Evolutionary conservation across 2,888 invertebrate genomes (phyloP).

Genomic region (Lithophane socia): DNA sequence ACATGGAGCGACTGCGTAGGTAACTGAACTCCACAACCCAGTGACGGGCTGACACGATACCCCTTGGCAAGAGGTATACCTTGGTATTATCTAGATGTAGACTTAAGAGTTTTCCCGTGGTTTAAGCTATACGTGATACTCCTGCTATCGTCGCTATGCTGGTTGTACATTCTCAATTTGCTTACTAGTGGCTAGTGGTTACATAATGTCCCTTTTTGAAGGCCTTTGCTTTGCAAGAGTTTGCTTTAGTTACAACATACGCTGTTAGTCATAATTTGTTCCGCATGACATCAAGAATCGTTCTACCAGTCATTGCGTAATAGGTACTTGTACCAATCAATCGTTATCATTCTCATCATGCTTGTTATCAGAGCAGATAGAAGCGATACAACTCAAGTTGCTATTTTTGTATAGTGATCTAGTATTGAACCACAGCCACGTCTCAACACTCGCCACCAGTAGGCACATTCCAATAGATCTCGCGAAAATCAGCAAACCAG

Average conservation of each 20-base stretch:
- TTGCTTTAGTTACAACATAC: not conserved
- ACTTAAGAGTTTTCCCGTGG: not conserved
- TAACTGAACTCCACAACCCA: not conserved
- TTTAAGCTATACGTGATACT: not conserved
- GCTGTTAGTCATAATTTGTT: not conserved
- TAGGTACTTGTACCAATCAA: constrained; percentile 11
- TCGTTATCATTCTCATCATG: constrained; percentile 20
- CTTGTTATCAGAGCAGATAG: not conserved
- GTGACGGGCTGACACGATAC: not conserved
- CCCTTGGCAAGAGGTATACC: not conserved
- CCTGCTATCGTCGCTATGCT: not conserved
- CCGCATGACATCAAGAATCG: not conserved
- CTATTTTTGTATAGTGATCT: not conserved
- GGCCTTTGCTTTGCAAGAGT: not conserved
- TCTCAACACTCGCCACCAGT: not conserved
- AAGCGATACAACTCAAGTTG: not conserved
- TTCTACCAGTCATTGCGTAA: constrained; percentile 11
- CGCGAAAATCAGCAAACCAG: not conserved
- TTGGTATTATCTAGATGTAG: not conserved
- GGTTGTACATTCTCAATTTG: not conserved
- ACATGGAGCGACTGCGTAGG: not conserved
- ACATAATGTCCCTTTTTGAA: not conserved
- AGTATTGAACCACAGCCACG: not conserved
- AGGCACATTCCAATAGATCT: not conserved
- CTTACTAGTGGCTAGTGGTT: not conserved